A percentile compares a stretch with the other conserved stretches of the same genome.
Evolutionary conservation across 2,888 invertebrate species (phyloP).

Genomic region (Drosophila lacicola): DNA sequence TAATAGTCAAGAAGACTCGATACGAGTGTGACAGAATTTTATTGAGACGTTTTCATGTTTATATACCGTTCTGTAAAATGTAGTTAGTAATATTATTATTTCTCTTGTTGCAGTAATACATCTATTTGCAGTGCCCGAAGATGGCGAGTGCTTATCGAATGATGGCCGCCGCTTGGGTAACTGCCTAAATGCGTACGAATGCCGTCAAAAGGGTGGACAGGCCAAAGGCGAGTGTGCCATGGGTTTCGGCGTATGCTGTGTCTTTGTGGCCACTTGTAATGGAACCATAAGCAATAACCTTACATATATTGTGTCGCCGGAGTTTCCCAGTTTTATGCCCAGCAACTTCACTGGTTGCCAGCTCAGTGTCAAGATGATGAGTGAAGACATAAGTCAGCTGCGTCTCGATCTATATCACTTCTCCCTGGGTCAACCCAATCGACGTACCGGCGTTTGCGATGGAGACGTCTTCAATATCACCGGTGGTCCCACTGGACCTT

Average conservation of each 20-base stretch:
- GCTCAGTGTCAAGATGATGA: conserved; percentile 90
- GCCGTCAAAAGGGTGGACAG: conserved; percentile 89
- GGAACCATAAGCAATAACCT: conserved; percentile 91
- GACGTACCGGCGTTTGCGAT: conserved; percentile 91
- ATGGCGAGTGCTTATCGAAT: conserved; percentile 91
- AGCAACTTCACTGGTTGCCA: conserved; percentile 89
- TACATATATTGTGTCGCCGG: conserved; percentile 93
- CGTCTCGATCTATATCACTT: conserved; percentile 94
- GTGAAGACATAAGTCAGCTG: conserved; percentile 92
- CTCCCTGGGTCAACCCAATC: conserved; percentile 93
- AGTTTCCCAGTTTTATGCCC: conserved; percentile 91
- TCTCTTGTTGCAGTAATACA: conserved; percentile 88
- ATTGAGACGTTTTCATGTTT: too few relatives aligned
- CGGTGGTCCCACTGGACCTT: conserved; percentile 86
- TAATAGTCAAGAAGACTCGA: too few relatives aligned
- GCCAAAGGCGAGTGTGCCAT: conserved; percentile 92
- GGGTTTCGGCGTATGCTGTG: conserved; percentile 94
- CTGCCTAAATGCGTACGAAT: conserved; percentile 94
- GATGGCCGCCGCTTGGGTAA: conserved; percentile 90
- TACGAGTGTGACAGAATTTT: too few relatives aligned
- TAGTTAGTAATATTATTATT: background rate
- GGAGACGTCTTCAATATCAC: conserved; percentile 89
- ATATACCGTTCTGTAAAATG: background rate
- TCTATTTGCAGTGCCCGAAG: conserved; percentile 93
- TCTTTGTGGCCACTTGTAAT: conserved; percentile 91